A percentile compares a stretch with the other conserved stretches of the same genome.
Evolutionary conservation across 2,797 vertebrate genomes (phyloP).

Genomic region (Helostoma temminkii): DNA sequence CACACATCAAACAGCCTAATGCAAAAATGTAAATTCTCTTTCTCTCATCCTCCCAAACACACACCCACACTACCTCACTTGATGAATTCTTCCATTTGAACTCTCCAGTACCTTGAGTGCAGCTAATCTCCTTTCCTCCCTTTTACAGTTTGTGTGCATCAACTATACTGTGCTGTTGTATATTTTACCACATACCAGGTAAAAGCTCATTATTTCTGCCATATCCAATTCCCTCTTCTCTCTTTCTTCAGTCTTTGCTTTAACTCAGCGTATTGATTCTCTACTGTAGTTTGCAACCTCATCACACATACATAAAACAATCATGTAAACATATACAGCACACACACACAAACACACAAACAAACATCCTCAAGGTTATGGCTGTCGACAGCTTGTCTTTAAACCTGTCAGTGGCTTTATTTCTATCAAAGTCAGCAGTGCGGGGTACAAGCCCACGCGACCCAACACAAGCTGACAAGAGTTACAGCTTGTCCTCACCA

Average conservation of each 20-base stretch:
- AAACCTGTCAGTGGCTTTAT: conserved; percentile 81
- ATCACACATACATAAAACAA: conserved; percentile 48
- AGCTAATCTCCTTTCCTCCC: conserved; percentile 17
- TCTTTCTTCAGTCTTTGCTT: conserved; percentile 26
- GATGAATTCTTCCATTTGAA: conserved; percentile 32
- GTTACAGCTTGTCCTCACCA: conserved; percentile 49
- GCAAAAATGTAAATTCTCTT: conserved; percentile 49
- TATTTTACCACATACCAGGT: conserved; percentile 15
- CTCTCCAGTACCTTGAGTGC: conserved; percentile 4
- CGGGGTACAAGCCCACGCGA: conserved; percentile 31
- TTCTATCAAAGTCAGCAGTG: conserved; percentile 81
- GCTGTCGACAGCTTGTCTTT: conserved; percentile 82
- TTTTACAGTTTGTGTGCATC: neutral
- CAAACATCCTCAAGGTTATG: conserved; percentile 79
- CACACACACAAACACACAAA: conserved; percentile 28
- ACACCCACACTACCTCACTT: conserved; percentile 34
- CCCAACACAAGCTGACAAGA: conserved; percentile 63
- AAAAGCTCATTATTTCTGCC: conserved; percentile 15
- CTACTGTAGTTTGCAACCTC: conserved; percentile 64
- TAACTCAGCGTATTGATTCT: conserved; percentile 68
- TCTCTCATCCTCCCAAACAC: conserved; percentile 40
- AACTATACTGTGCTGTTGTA: neutral
- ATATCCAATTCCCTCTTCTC: neutral
- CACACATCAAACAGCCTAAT: conserved; percentile 35
- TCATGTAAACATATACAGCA: conserved; percentile 50